Evolutionary conservation across 2,113 vertebrate genomes (phyloP).

Genomic region (Poecile atricapillus): DNA sequence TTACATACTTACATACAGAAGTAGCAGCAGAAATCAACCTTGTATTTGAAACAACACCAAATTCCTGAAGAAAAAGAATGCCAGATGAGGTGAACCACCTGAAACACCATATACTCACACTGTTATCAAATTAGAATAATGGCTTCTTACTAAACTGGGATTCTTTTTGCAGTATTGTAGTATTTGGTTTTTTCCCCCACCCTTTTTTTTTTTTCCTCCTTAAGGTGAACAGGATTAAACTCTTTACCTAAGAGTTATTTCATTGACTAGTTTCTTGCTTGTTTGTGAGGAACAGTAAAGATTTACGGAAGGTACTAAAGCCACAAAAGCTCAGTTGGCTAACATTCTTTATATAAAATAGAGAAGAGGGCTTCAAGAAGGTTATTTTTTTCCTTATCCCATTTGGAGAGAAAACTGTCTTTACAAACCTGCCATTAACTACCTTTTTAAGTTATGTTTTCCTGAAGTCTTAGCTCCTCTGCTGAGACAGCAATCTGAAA

Average conservation of each 20-base stretch:
- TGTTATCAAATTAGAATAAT: neutral
- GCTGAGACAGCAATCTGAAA: neutral
- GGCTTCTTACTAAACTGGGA: neutral
- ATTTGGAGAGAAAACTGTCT: neutral
- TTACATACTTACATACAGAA: conserved; percentile 92
- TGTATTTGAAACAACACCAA: conserved; percentile 98
- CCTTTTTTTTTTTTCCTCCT: neutral
- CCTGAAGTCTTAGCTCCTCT: neutral
- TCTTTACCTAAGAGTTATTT: neutral
- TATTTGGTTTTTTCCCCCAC: neutral
- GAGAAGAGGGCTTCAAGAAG: neutral
- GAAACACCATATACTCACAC: neutral
- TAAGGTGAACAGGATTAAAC: neutral
- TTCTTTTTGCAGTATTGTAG: neutral
- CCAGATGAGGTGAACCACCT: conserved; percentile 1
- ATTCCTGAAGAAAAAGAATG: conserved; percentile 82
- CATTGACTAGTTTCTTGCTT: neutral
- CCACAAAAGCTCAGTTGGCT: neutral
- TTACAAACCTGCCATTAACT: neutral
- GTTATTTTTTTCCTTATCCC: neutral
- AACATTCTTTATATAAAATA: neutral
- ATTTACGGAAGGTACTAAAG: neutral
- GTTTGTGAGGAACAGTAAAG: neutral
- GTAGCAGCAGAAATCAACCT: conserved; percentile 97
- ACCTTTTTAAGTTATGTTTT: neutral